phyloP scores from a whole-genome alignment of 2,888 invertebrate genomes.

The Fissipunctia ypsillon region DNA sequence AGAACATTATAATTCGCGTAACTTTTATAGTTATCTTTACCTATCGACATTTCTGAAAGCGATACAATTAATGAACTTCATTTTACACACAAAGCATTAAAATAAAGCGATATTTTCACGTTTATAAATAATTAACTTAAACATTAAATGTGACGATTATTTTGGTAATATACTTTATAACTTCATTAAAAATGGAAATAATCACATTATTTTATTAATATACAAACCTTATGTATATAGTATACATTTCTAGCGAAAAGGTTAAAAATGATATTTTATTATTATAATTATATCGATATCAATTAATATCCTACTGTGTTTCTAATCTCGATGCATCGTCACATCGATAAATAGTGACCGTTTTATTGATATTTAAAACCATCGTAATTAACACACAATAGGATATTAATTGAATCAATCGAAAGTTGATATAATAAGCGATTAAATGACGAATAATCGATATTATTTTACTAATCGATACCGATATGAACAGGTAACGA shows the following conservation, averaged over 20 bases:
- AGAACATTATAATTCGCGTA: conserved; percentile 37
- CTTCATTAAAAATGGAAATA: conserved; percentile 65
- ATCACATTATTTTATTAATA: conserved; percentile 66
- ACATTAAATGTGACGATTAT: conserved; percentile 70
- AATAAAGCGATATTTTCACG: conserved; percentile 57
- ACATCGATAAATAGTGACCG: conserved; percentile 24
- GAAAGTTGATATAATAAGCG: conserved; percentile 43
- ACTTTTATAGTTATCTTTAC: conserved; percentile 23
- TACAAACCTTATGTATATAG: conserved; percentile 67
- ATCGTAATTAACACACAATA: conserved; percentile 12
- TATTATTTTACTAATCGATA: conserved; percentile 45
- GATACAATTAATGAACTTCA: conserved; percentile 53
- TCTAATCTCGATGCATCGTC: conserved; percentile 22
- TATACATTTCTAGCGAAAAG: conserved; percentile 63
- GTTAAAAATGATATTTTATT: conserved; percentile 57
- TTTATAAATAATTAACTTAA: conserved; percentile 69
- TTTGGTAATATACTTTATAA: conserved; percentile 69
- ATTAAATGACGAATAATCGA: conserved; percentile 40
- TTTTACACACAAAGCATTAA: conserved; percentile 63
- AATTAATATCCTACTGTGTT: conserved; percentile 39
- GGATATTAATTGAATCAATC: conserved; percentile 16
- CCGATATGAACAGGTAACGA: conserved; percentile 45
- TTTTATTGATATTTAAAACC: conserved; percentile 31
- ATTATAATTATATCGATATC: conserved; percentile 46
- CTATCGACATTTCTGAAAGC: conserved; percentile 51